Evolutionary conservation across 2,113 vertebrate species (phyloP), one percentile per base, ranked within the genome.

Genomic region (Dicaeum eximium): DNA sequence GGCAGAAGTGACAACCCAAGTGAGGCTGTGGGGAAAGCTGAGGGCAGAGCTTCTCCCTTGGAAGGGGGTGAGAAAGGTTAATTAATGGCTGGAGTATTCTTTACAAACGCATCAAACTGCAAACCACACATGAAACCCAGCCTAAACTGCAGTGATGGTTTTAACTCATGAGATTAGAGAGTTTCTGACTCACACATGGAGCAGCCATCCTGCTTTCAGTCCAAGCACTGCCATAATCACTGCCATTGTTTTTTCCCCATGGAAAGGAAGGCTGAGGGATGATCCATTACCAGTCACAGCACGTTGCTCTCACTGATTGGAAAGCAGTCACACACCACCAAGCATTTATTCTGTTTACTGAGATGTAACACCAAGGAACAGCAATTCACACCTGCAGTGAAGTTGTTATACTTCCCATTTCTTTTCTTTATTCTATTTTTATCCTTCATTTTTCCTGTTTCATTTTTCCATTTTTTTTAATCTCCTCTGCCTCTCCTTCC

Each of bases 331-430:
- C 85, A 94, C 96, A 96, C 69, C 67, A 94, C 79, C 97, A 97
- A 96, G 95, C 98, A 96, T 96, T 97, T 96, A 96, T 95, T 96
- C 78, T 92, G 93, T 97, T 97, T 97, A 95, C 95, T 86, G 94
- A 97, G 93, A 96, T 96, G 93, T 95, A 93, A 91, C 80, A 92
- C 53, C 28, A 88, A 95, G 84, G 88, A 92, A 86, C 90, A 95
- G 95, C 93, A 82, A 93, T 93, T 97, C 87, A 94, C 93, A 97
- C 95, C 97, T 97, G 96, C 94, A 91, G 83, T 33, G 75, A 97
- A 93, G 93, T 78, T 92, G 93, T 84, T 71, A 94, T 83, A 78
- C 88, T 93, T 96, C 88, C 66, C 50, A 47, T 96, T 96, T 96
- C 96, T 96, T 95, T 88, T 74, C 88, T 88, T 92, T 95, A 45